Percentiles rank a stretch among this genome's conserved stretches.
These are phyloP conservation scores for Mesembrinibis cayennensis DNA, from an alignment of 2,113 vertebrate genomes.

Conservation along the genomic window DNA sequence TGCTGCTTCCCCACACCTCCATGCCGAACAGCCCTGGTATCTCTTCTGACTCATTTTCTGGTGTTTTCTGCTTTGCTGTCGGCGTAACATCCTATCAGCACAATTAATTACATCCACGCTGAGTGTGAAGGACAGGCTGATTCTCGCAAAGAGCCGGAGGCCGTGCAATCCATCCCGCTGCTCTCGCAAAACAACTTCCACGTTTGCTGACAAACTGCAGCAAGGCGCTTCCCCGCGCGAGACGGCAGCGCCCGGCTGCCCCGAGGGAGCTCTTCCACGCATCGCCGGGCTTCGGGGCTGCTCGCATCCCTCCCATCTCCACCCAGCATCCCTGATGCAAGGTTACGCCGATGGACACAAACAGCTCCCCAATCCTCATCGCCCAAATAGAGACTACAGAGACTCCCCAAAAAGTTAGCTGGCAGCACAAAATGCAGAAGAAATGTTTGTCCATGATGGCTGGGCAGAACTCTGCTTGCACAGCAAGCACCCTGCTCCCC, in stretches of 20 bases:
- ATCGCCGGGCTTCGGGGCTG: rapidly evolving
- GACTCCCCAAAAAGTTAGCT: background rate
- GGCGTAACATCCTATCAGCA: constrained; percentile 72
- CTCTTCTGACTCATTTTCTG: constrained; percentile 58
- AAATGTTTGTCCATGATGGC: rapidly evolving
- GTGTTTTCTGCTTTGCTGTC: constrained; percentile 67
- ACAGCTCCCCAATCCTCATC: rapidly evolving
- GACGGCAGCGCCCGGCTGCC: background rate
- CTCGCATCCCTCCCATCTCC: rapidly evolving
- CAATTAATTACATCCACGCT: constrained; percentile 75
- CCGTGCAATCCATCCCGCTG: constrained; percentile 47
- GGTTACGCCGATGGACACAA: rapidly evolving
- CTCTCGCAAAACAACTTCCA: constrained; percentile 29
- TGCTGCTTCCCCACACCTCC: background rate
- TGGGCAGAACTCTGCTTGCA: background rate
- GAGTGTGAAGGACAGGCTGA: constrained; percentile 76
- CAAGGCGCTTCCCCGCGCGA: background rate
- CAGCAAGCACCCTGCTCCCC: background rate
- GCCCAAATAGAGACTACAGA: background rate
- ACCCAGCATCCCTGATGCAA: background rate
- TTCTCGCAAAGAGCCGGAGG: constrained; percentile 63
- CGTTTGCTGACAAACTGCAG: background rate
- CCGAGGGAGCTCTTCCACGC: background rate
- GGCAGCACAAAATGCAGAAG: background rate
- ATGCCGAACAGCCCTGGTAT: background rate